Evolutionary conservation across 1,140 invertebrate species (phyloP).

Genomic region (Drepana arcuata): DNA sequence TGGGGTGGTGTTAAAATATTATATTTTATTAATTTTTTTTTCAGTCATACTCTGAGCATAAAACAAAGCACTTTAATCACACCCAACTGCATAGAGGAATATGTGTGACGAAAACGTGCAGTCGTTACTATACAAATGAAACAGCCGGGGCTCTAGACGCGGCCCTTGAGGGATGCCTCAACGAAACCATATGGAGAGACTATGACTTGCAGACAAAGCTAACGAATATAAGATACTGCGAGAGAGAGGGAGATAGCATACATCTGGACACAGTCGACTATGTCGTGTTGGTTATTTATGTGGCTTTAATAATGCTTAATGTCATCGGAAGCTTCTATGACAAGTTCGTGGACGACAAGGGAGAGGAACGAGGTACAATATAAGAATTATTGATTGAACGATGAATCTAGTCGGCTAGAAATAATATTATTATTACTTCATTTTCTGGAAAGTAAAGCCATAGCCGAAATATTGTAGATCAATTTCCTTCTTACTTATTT

Average conservation of each 20-base stretch:
- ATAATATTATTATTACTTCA: too few species aligned
- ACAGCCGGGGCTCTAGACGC: constrained; percentile 6
- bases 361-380: constrained; percentile 27
- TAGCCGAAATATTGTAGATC: too few species aligned
- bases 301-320: constrained; percentile 19
- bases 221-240: constrained; percentile 16
- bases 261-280: constrained; percentile 17
- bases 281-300: constrained; percentile 16
- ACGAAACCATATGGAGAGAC: constrained; percentile 15
- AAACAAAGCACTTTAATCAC: constrained; percentile 67
- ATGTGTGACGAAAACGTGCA: constrained; percentile 51
- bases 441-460: too few species aligned
- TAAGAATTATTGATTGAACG: too few species aligned
- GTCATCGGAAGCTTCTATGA: constrained; percentile 21
- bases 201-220: constrained; percentile 18
- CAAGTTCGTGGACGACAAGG: constrained; percentile 9
- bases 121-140: constrained; percentile 14
- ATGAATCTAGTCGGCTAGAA: too few species aligned
- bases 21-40: constrained; percentile 12
- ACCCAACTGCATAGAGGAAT: constrained; percentile 68
- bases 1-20: too few species aligned
- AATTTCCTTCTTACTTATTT: too few species aligned
- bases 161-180: constrained; percentile 22
- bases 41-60: constrained; percentile 52
- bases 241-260: constrained; percentile 7